Percentiles rank a stretch among this genome's conserved stretches.
phyloP scores from a whole-genome alignment of 92 coral and sea anemone genomes.

The Desmophyllum pertusum region DNA sequence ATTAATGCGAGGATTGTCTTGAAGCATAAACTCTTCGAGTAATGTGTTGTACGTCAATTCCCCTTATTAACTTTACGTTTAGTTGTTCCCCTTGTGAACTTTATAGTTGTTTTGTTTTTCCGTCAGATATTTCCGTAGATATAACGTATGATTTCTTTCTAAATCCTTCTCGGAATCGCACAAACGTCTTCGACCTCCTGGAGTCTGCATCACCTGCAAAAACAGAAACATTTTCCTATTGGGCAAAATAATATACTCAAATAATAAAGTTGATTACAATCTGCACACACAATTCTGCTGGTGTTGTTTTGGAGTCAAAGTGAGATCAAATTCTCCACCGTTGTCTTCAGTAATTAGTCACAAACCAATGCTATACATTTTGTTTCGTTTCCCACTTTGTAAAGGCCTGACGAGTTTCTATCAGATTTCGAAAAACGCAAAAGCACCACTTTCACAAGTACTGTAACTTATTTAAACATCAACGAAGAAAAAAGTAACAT shows the following conservation, averaged over 20 bases:
- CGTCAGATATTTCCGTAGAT: background rate
- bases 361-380: no score
- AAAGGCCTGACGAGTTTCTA: background rate
- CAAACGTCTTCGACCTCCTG: background rate
- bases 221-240: background rate
- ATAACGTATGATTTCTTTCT: background rate
- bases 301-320: background rate
- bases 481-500: background rate
- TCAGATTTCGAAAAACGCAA: background rate
- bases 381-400: no score
- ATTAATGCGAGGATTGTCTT: no score
- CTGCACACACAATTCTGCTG: background rate
- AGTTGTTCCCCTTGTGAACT: no score
- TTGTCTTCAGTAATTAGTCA: background rate
- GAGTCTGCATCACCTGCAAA: background rate
- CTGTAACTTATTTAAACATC: background rate
- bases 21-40: background rate
- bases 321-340: background rate
- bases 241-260: background rate
- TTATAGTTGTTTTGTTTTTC: background rate
- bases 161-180: background rate
- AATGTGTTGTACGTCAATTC: background rate
- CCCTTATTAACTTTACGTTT: background rate
- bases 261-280: background rate
- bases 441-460: background rate